A percentile compares a stretch with the other conserved stretches of the same genome.
Conservation (phyloP, 2,113 vertebrate species). For the Onychostoma macrolepis region DNA sequence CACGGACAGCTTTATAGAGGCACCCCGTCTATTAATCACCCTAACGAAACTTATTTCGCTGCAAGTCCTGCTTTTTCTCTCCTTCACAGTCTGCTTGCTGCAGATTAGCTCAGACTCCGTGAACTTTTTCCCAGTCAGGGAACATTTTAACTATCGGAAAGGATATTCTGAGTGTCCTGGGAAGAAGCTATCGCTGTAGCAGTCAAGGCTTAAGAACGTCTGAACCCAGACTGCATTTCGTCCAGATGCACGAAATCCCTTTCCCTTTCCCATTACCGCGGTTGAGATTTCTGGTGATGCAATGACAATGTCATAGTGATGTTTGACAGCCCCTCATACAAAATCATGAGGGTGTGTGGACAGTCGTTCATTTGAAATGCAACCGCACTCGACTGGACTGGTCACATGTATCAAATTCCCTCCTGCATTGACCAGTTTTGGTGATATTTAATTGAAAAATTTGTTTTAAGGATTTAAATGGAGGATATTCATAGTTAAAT, state of each 20-base stretch:
- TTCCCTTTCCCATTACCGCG: not conserved
- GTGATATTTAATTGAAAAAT: not conserved
- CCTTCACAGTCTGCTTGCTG: constrained; percentile 11
- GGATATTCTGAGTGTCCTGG: constrained; percentile 12
- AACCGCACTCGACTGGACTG: not conserved
- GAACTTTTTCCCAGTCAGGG: not conserved
- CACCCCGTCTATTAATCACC: not conserved
- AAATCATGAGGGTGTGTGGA: constrained; percentile 4
- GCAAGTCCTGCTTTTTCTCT: constrained; percentile 13
- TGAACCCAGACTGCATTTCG: constrained; percentile 1
- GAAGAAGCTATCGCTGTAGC: not conserved
- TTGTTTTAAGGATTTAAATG: not conserved
- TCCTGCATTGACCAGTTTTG: not conserved
- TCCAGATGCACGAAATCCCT: not conserved
- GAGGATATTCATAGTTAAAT: not conserved
- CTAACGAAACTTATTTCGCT: constrained; percentile 31
- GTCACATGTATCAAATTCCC: not conserved
- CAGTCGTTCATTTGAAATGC: not conserved
- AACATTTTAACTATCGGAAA: constrained; percentile 11
- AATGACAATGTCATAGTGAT: constrained; percentile 25
- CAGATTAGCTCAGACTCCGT: constrained; percentile 31
- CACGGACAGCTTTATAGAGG: not conserved
- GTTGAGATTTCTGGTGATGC: constrained; percentile 11
- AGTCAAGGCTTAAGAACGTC: not conserved
- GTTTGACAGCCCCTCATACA: not conserved